Evolutionary conservation across 2,888 invertebrate species (phyloP), one percentile per base, ranked within the genome.

Genomic region (Melanostoma mellinum): DNA sequence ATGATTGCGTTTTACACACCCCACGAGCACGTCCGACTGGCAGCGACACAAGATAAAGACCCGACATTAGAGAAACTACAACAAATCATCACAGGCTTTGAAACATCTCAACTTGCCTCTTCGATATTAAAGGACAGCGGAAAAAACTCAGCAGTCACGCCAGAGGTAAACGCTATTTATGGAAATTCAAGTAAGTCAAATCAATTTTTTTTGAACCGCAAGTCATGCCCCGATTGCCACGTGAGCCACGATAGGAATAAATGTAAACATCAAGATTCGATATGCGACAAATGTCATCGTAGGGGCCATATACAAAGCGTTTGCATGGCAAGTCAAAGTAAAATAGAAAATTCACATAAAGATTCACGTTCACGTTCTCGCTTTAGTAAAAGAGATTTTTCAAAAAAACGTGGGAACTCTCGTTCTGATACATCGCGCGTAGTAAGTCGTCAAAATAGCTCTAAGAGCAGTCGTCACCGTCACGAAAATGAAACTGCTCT

Each of bases 1-100:
- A 84, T 78, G 78, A 52, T 84, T 4, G 84, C 72, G 3, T 79
- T 72, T 44, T 61, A 71, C 53, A 81, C 80, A 6, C 77, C 65
- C 8, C 73, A 81, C 53, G 77, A 77, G 6, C 61, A 74, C 36
- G 71, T 85, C 38, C 65, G 81, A 30, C 44, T 71, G 36, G 69
- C 80, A n/a, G 69, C 71, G 10, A 50, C 81, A 4, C 71, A 77
- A 44, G 60, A 73, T 10, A 74, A 71, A 38, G 58, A 76, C n/a
- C 63, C 61, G 30, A 46, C 76, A 2, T 58, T 85, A 33, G 76
- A 75, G 33, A 42, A 76, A 42, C 63, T 79, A 3, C 2, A 79
- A 50, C 52, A 61, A 9, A 72, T 85, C 50, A 42, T 53, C 32
- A 8, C 52, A 4, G 52, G 33, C n/a, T 53, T 42, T 42, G 67